Base-by-base conservation (phyloP, 2,888 invertebrate species). In the Helicoverpa assulta region DNA sequence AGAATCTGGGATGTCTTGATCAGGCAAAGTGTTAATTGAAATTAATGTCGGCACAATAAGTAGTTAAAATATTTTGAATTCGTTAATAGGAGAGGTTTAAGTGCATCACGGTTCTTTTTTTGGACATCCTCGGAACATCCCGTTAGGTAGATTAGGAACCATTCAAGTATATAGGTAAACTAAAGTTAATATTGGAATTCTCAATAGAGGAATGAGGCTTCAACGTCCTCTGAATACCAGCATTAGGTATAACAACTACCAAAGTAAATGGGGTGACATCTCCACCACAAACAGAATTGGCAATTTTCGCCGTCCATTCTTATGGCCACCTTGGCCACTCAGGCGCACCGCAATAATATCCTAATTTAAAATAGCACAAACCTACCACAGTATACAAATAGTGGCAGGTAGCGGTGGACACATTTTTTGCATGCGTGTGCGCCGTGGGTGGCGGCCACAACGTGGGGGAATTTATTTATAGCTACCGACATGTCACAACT, bases 401-500 rank as follows among this genome's bases (percentile, higher is more conserved):
- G 73, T 69, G 73, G 80, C 82, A 82, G 81, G 80, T 85, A 81
- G 68, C 67, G 67, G 85, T 81, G 77, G 80, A 78, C 82, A 78
- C 70, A 82, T 87, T 89, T 89, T 89, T 89, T 89, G 90, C 89
- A 88, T 86, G 85, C 88, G 87, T 80, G 8, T 43, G 75, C 90
- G 82, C 88, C 72, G 88, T 89, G 89, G 90, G 90, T 89, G 89
- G 88, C 82, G 76, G 70, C 82, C 84, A 84, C 84, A 88, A 82
- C 77, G 80, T 81, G 76, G 83, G 85, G 86, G 86, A 85, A 89
- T 87, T 85, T 87, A 88, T 89, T 88, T 88, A 89, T 89, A 79
- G 89, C 88, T 87, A 85, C 88, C 82, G 84, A 88, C 89, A 87
- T 85, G 82, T 86, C 85, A 86, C 81, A 73, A 79, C 70, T 74